Base-by-base conservation (phyloP, 2,888 invertebrate species). In the Lepidochitona cinerea region DNA sequence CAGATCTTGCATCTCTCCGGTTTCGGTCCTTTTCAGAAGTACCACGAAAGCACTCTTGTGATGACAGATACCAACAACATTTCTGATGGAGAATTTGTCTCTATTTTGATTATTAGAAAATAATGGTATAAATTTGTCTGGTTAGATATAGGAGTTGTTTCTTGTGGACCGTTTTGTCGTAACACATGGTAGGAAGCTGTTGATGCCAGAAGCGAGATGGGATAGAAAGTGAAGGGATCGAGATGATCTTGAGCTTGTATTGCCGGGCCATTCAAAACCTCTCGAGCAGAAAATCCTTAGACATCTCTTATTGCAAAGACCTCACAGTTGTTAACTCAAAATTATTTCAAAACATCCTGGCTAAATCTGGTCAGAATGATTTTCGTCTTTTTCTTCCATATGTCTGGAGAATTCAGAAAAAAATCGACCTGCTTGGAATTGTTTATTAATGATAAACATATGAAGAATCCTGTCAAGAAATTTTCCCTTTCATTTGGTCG, bases 401-500 rank as follows among this genome's bases (percentile, higher is more conserved):
- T 37, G 12, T 66, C 36, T 35, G 66, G 23, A 36, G 37, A n/a
- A 23, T 64, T 18, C 64, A 37, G 23, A n/a, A 66, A 66, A 35
- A 66, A 37, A 66, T 18, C 37, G 59, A 59, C 14, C 14, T 37
- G 32, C 9, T 14, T 3, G 26, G 37, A 66, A 66, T 66, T 66
- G 66, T 37, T 66, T 66, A 66, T 66, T 66, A 66, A 66, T 66
- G 66, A 37, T 66, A 66, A 66, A 66, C 66, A 66, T 66, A 66
- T 66, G 66, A 66, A 35, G 66, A 23, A 18, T 18, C 37, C 35
- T 59, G 59, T 32, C 59, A 59, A 59, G 59, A 59, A 29, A 59
- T 29, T 59, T 29, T 23, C 59, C 59, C 29, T 23, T 59, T 29
- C 32, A 29, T 59, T 59, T 23, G 26, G 12, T 14, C 23, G 26